These are phyloP conservation scores for Steatocranus sp. DNA, from an alignment of 2,797 vertebrate species.

Conservation along the genomic window DNA sequence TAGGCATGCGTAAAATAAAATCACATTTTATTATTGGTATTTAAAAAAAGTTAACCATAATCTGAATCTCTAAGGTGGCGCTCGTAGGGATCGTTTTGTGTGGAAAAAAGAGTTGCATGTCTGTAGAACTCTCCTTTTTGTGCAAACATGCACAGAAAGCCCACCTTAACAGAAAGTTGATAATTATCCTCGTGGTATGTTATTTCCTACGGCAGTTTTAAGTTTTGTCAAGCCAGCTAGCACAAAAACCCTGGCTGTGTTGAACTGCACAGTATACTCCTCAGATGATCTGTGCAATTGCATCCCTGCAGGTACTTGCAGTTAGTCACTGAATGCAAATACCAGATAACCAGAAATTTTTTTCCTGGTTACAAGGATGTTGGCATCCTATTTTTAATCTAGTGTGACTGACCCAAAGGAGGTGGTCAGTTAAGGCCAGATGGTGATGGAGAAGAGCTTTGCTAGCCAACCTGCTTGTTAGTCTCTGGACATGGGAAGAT, in stretches of 20 bases:
- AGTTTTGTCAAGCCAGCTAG: too few species aligned
- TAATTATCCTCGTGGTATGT: neutral
- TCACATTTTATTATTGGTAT: too few species aligned
- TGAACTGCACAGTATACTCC: too few species aligned
- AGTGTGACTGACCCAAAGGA: neutral
- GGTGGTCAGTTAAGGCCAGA: neutral
- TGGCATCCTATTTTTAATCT: neutral
- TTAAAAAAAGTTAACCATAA: too few species aligned
- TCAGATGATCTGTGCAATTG: neutral
- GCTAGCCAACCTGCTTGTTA: neutral
- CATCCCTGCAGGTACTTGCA: neutral
- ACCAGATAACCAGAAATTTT: neutral
- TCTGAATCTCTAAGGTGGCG: too few species aligned
- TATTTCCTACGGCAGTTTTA: neutral
- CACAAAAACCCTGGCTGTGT: too few species aligned
- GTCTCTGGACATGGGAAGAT: neutral
- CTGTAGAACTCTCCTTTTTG: too few species aligned
- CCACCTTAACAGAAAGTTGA: neutral
- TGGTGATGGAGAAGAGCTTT: neutral
- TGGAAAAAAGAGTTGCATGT: too few species aligned
- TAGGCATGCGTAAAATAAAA: too few species aligned
- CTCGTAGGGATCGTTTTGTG: too few species aligned
- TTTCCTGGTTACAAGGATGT: neutral
- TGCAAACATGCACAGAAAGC: too few species aligned
- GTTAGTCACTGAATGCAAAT: neutral